A percentile compares a stretch with the other conserved stretches of the same genome.
Evolutionary conservation across 2,888 invertebrate species (phyloP).

Genomic region (Pseudococcus viburni): DNA sequence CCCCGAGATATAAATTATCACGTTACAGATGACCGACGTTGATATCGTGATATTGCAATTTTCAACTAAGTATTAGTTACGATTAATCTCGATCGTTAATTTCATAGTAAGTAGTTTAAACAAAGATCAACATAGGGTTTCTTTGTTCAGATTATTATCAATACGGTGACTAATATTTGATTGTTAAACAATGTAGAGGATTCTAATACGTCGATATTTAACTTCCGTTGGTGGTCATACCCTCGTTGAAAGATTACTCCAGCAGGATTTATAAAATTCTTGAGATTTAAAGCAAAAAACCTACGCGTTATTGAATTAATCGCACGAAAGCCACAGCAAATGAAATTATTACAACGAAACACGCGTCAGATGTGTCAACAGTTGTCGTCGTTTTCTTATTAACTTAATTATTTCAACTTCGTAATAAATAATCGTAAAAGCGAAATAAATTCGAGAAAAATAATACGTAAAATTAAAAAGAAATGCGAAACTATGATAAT

Average conservation of each 20-base stretch:
- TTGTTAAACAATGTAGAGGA: background rate
- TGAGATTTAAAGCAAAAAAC: background rate
- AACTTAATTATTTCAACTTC: background rate
- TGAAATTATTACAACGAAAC: background rate
- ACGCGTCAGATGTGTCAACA: background rate
- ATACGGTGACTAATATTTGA: slow-evolving; percentile 12
- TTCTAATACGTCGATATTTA: background rate
- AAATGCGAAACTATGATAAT: too few species aligned
- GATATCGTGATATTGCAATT: background rate
- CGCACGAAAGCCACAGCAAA: background rate
- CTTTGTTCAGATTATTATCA: slow-evolving; percentile 6
- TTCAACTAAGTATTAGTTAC: background rate
- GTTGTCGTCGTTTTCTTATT: background rate
- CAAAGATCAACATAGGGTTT: background rate
- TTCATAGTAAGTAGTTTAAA: background rate
- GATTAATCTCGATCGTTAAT: background rate
- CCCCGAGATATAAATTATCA: background rate
- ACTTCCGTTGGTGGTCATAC: background rate
- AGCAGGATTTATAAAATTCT: background rate
- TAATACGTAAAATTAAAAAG: background rate
- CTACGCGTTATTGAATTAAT: background rate
- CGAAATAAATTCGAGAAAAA: background rate
- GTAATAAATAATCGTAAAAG: background rate
- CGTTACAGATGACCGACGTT: slow-evolving; percentile 22
- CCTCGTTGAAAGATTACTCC: background rate